Conservation (phyloP, 2,797 vertebrate species). For the Dermochelys coriacea region DNA sequence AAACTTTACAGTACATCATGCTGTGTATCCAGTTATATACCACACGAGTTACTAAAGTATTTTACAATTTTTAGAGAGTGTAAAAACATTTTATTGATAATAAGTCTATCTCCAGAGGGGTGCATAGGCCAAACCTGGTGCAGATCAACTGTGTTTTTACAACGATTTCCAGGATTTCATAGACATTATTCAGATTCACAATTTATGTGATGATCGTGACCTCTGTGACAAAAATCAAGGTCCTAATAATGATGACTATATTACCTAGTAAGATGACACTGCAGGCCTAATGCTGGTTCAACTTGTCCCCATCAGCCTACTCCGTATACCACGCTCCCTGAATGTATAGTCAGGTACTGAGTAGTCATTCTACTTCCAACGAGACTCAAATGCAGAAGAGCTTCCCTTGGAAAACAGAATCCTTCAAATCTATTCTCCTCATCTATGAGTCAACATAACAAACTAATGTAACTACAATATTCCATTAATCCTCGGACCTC, state of each 20-base stretch:
- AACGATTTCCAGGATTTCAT: too few species aligned
- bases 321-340: neutral
- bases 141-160: too few species aligned
- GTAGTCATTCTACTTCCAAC: neutral
- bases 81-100: too few species aligned
- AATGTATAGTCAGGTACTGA: neutral
- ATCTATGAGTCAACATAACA: neutral
- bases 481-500: neutral
- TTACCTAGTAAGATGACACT: neutral
- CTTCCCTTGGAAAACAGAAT: neutral
- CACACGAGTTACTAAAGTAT: neutral
- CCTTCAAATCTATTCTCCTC: neutral
- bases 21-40: neutral
- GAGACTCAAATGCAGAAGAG: neutral
- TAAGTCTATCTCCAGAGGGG: too few species aligned
- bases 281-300: neutral
- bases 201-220: too few species aligned
- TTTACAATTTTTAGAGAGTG: too few species aligned
- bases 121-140: too few species aligned
- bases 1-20: accelerated
- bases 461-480: neutral
- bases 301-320: neutral
- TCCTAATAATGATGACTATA: neutral
- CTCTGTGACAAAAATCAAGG: too few species aligned
- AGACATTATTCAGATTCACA: too few species aligned